A percentile compares a stretch with the other conserved stretches of the same genome.
Evolutionary conservation across 2,888 invertebrate genomes (phyloP).

Genomic region (Ligdia adustata): DNA sequence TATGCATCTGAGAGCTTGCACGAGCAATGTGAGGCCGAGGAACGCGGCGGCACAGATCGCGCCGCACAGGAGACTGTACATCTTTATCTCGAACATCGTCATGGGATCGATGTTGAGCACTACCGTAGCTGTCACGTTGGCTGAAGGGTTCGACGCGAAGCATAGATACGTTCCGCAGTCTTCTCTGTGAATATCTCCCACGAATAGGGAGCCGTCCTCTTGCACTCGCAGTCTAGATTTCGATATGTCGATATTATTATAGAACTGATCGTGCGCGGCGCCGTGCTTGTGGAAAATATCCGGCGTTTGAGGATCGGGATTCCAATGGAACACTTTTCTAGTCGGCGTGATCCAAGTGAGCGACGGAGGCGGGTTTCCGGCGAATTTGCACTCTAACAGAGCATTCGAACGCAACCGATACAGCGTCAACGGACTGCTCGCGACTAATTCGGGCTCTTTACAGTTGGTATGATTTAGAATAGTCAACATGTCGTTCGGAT

Average conservation of each 20-base stretch:
- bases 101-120: slow-evolving; percentile 93
- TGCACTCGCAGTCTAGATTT: slow-evolving; percentile 86
- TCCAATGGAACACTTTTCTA: slow-evolving; percentile 89
- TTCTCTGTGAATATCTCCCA: slow-evolving; percentile 88
- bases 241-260: slow-evolving; percentile 71
- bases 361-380: slow-evolving; percentile 90
- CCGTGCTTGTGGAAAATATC: slow-evolving; percentile 88
- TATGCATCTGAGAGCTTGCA: slow-evolving; percentile 89
- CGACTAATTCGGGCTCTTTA: slow-evolving; percentile 85
- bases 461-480: slow-evolving; percentile 89
- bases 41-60: slow-evolving; percentile 91
- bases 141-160: slow-evolving; percentile 92
- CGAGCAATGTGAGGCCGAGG: slow-evolving; percentile 90
- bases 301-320: slow-evolving; percentile 87
- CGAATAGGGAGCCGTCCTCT: slow-evolving; percentile 91
- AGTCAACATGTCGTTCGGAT: slow-evolving; percentile 87
- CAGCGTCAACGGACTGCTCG: slow-evolving; percentile 85
- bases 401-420: slow-evolving; percentile 87
- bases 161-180: slow-evolving; percentile 95
- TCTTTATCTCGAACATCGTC: slow-evolving; percentile 92
- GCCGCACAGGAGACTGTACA: slow-evolving; percentile 93
- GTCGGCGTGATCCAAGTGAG: slow-evolving; percentile 94
- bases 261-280: slow-evolving; percentile 81
- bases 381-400: slow-evolving; percentile 89
- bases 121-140: slow-evolving; percentile 90